These are phyloP conservation scores for Erynnis tages DNA, from an alignment of 2,888 invertebrate genomes.

Conservation along the genomic window DNA sequence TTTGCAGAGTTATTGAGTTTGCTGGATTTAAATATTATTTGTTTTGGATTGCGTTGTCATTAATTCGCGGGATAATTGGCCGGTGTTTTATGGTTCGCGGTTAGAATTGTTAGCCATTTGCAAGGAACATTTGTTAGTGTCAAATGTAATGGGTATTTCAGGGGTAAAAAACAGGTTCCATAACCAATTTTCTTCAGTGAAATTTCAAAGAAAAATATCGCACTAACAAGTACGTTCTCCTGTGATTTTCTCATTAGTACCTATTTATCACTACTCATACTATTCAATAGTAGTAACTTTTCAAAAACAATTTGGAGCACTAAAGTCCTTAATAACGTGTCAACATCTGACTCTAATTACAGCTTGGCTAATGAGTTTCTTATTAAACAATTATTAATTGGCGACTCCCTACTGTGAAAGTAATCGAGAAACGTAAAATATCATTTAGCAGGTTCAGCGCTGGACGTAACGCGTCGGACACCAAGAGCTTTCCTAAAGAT, in stretches of 20 bases:
- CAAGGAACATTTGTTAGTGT: slow-evolving; percentile 12
- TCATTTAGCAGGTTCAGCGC: slow-evolving; percentile 21
- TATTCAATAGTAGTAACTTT: too few relatives aligned
- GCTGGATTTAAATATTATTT: slow-evolving; percentile 47
- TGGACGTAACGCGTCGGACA: not conserved
- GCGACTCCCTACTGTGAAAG: slow-evolving; percentile 54
- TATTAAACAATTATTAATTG: slow-evolving; percentile 67
- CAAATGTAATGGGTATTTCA: not conserved
- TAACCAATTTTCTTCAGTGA: too few relatives aligned
- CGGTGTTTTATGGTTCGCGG: slow-evolving; percentile 30
- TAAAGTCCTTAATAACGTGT: too few relatives aligned
- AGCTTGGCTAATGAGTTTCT: slow-evolving; percentile 52
- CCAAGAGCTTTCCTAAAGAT: too few relatives aligned
- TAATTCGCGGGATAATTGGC: slow-evolving; percentile 41
- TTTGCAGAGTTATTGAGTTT: slow-evolving; percentile 53
- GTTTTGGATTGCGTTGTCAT: slow-evolving; percentile 42
- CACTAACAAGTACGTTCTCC: too few relatives aligned
- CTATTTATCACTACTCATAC: too few relatives aligned
- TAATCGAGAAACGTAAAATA: slow-evolving; percentile 29
- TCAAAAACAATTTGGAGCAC: too few relatives aligned
- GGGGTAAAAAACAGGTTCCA: too few relatives aligned
- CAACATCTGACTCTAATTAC: slow-evolving; percentile 20
- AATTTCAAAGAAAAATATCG: too few relatives aligned
- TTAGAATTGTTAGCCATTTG: slow-evolving; percentile 23
- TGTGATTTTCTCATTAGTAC: too few relatives aligned